Base-by-base conservation (phyloP, 2,888 invertebrate genomes). In the Caenorhabditis auriculariae region DNA sequence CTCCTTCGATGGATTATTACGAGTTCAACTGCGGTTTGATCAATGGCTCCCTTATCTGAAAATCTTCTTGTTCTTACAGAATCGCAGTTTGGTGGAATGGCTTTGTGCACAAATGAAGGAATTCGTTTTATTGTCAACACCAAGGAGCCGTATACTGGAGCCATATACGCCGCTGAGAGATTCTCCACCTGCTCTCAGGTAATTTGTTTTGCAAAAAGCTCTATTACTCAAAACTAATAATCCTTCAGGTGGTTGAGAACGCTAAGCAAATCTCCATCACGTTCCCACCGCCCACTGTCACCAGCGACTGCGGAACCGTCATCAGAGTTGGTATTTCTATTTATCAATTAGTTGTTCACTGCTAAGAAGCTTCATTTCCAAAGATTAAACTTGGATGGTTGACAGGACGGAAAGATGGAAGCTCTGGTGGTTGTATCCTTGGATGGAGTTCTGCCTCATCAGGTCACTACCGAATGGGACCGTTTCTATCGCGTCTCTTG, bases 101-200 rank as follows among this genome's bases (percentile, higher is more conserved):
- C 81, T 23, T 65, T 82, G 42, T 81, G 81, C 64, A 81, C 81
- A 27, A 81, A 82, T 65, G 81, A 81, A 44, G 81, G 81, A 54
- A 81, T 81, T 54, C 70, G 80, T 9, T 81, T 81, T 73, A 82
- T 82, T 56, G 81, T 81, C 54, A 81, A 81, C 72, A 81, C 81
- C 54, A 82, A 82, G 60, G 81, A 81, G 45, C 81, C 81, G 12
- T 81, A 81, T 74, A 81, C 81, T 21, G 81, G 81, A 43, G 81
- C 81, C 55, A 81, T 81, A 48, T 81, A 81, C 60, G 81, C 81
- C 26, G 81, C 82, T 24, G 81, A 81, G 59, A 65, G 81, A 47
- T 81, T 81, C 74, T 72, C 77, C 27, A 80, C 78, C 26, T 81
- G 81, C 61, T 73, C 73, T 17, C 80, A 81, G 56, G 58, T 58